Conservation (phyloP, 1,140 invertebrate species). For the Trichoplusia ni region DNA sequence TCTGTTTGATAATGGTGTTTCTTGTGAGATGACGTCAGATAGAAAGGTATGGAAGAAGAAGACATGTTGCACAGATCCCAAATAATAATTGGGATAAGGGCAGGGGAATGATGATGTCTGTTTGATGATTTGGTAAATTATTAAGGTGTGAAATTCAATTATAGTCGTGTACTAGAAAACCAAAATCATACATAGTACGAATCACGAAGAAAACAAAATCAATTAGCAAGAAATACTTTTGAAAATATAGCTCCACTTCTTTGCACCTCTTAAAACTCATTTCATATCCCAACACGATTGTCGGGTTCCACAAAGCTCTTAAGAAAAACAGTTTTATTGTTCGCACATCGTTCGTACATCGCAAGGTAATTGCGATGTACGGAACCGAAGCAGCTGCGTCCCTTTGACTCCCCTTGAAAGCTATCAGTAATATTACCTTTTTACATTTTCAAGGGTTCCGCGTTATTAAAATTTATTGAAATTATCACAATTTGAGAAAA, state of each 20-base stretch:
- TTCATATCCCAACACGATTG: slow-evolving; percentile 23
- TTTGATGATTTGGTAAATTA: too few relatives aligned
- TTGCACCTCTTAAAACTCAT: slow-evolving; percentile 8
- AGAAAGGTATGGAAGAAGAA: too few relatives aligned
- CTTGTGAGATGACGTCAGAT: too few relatives aligned
- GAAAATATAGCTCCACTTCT: not conserved
- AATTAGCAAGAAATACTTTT: not conserved
- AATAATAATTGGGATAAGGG: too few relatives aligned
- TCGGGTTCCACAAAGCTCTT: slow-evolving; percentile 32
- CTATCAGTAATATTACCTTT: slow-evolving; percentile 31
- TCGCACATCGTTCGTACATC: too few relatives aligned
- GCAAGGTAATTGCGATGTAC: slow-evolving; percentile 26
- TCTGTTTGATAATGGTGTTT: too few relatives aligned
- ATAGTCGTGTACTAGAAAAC: too few relatives aligned
- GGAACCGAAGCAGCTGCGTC: slow-evolving; percentile 27
- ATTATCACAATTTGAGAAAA: slow-evolving; percentile 21
- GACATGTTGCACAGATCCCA: too few relatives aligned
- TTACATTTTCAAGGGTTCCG: slow-evolving; percentile 23
- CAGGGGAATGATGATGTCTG: too few relatives aligned
- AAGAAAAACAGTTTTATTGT: slow-evolving; percentile 33
- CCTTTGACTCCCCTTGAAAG: slow-evolving; percentile 31
- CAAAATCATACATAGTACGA: too few relatives aligned
- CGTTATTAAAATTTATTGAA: slow-evolving; percentile 34
- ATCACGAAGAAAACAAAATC: slow-evolving; percentile 8
- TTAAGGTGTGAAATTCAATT: too few relatives aligned